Base-by-base conservation (phyloP, 2,113 vertebrate genomes). In the Mirounga angustirostris region DNA sequence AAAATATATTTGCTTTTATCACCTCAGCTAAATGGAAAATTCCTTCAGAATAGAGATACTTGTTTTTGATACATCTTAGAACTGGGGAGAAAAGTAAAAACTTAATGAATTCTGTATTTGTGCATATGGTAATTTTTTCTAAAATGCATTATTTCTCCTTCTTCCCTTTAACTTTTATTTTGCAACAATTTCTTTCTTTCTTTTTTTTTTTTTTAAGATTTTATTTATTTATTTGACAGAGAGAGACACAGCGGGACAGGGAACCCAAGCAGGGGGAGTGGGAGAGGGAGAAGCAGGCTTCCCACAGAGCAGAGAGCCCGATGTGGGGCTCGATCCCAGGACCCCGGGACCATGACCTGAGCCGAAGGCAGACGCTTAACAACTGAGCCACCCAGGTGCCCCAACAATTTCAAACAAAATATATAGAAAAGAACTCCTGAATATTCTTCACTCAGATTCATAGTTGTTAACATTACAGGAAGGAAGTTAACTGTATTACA, bases 21-120 rank as follows among this genome's bases (percentile, higher is more conserved):
- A 81, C 28, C 28, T 40, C 43, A 43, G 5, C 22, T 76, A 36
- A 21, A n/a, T 65, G 59, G 81, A 80, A 90, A 73, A 78, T 16
- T 80, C 46, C 61, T 92, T 92, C 52, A 85, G 33, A 50, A 18
- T 22, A 85, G 46, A 84, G 28, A 67, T 50, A 54, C 28, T 81
- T 92, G 40, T 59, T 96, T 76, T 89, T 96, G 67, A 8, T 73
- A 22, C 88, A 36, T 90, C 33, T 11, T 78, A 76, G 67, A 88
- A 93, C 50, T 88, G 73, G 46, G 40, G 12, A 82, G 52, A 80
- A 83, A 96, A 95, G 21, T 82, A 61, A 65, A 88, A 91, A 59
- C 26, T 52, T 90, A 3, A 84, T 89, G 30, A 88, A 89, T 94
- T 94, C 15, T 40, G 40, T 91, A 24, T 78, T 78, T 69, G 22